Evolutionary conservation across 2,113 vertebrate genomes (phyloP), one percentile per base, ranked within the genome.

Genomic region (Eulemur macaco): DNA sequence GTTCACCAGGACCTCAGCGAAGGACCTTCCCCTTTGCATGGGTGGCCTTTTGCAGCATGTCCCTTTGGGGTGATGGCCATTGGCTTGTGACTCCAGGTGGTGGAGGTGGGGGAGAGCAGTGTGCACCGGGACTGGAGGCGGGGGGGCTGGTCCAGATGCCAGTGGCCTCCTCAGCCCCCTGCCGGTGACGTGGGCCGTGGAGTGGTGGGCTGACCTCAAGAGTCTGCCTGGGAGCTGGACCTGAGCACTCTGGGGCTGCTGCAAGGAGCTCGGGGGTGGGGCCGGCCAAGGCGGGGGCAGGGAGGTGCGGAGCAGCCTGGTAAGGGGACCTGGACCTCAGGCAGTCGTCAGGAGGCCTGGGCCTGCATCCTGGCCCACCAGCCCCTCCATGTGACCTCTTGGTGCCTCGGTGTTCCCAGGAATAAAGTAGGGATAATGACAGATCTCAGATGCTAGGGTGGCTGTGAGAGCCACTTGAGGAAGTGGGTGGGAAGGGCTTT

Each of bases 271-370:
- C 4, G 2, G n/a, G 20, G 8, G 18, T 54, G 52, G 42, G 31
- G 45, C 8, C 0, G 2, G 27, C 14, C 18, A 5, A 0, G 74
- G 45, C 2, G 1, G 11, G 63, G 31, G n/a, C 56, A 58, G 21
- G 45, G 23, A 5, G 45, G 10, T 3, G 71, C 58, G 12, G 37
- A 25, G 63, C 4, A 21, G 21, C n/a, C 63, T 21, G 18, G 29
- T 31, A 3, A 45, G 77, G 71, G 45, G 54, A 29, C 42, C 11
- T 77, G 45, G 54, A 29, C 42, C 11, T 25, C 1, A 20, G 42
- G n/a, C 58, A 58, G 13, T 39, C 9, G 31, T 80, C 12, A 20
- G 76, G 82, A 56, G 34, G 71, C 37, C 3, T 29, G 47, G 34
- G 25, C 52, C 66, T 45, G 27, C 34, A 11, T 14, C 56, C 42